Evolutionary conservation across 2,113 vertebrate species (phyloP).

Genomic region (Neotoma lepida): DNA sequence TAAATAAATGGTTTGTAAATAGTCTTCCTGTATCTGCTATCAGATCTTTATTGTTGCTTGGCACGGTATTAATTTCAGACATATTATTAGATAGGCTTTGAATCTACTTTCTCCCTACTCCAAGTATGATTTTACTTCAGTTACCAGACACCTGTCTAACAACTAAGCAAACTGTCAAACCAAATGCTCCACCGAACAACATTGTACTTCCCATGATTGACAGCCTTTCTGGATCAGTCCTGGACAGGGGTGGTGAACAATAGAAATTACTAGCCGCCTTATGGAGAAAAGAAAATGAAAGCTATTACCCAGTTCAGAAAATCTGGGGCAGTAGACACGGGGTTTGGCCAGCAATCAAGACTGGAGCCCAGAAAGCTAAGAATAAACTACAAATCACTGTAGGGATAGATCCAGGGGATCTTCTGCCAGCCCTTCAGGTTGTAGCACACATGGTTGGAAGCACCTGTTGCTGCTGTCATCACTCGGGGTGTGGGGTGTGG

Average conservation of each 20-base stretch:
- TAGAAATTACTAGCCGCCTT: neutral
- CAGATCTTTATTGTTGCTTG: neutral
- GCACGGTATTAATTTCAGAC: neutral
- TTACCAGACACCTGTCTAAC: neutral
- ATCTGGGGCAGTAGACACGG: neutral
- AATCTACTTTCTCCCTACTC: neutral
- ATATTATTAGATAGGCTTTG: neutral
- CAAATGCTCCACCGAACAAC: neutral
- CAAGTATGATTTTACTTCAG: neutral
- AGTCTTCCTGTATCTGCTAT: neutral
- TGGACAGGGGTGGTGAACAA: neutral
- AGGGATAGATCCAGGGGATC: neutral
- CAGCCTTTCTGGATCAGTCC: neutral
- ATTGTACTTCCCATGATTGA: neutral
- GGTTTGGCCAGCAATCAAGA: neutral
- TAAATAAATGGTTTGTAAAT: neutral
- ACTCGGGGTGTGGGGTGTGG: neutral
- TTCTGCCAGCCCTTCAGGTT: neutral
- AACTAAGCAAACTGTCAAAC: neutral
- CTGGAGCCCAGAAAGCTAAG: neutral
- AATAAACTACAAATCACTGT: neutral
- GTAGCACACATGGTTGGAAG: too few species aligned
- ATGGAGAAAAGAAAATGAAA: neutral
- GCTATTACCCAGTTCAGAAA: neutral
- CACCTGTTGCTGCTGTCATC: neutral